A percentile compares a stretch with the other conserved stretches of the same genome.
Conservation (phyloP, 2,113 vertebrate genomes). For the Varanus komodoensis region DNA sequence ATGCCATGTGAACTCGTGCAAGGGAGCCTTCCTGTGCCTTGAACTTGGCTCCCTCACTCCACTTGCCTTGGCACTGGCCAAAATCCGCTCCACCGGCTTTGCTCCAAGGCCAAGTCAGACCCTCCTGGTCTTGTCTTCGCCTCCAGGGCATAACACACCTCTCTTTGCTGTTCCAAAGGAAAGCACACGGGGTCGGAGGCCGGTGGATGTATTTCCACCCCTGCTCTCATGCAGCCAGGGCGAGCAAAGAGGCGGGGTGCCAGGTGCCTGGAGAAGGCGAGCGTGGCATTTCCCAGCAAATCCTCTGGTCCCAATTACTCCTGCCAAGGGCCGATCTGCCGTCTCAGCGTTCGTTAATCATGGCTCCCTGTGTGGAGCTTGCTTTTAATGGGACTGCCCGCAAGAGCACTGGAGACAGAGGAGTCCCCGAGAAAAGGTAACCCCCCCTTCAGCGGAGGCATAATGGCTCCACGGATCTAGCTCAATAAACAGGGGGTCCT, state of each 20-base stretch:
- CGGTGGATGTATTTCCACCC: not conserved
- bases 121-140: not conserved
- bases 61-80: too few species aligned
- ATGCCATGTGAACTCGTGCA: too few species aligned
- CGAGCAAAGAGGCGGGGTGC: not conserved
- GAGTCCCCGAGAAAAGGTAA: slow-evolving; percentile 38
- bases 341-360: slow-evolving; percentile 46
- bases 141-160: too few species aligned
- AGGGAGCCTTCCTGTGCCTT: too few species aligned
- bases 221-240: not conserved
- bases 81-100: not conserved
- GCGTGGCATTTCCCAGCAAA: slow-evolving; percentile 38
- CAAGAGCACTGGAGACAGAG: slow-evolving; percentile 7
- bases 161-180: not conserved
- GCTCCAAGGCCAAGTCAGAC: not conserved
- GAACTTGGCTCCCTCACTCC: too few species aligned
- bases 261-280: not conserved
- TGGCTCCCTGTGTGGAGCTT: slow-evolving; percentile 29
- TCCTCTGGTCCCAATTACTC: slow-evolving; percentile 8
- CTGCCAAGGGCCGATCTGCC: slow-evolving; percentile 21
- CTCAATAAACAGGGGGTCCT: slow-evolving; percentile 67
- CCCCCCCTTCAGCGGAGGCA: slow-evolving; percentile 15
- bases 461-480: slow-evolving; percentile 62
- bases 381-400: slow-evolving; percentile 46
- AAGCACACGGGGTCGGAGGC: not conserved